Conservation (phyloP, 1,140 invertebrate genomes). For the Venturia canescens region DNA sequence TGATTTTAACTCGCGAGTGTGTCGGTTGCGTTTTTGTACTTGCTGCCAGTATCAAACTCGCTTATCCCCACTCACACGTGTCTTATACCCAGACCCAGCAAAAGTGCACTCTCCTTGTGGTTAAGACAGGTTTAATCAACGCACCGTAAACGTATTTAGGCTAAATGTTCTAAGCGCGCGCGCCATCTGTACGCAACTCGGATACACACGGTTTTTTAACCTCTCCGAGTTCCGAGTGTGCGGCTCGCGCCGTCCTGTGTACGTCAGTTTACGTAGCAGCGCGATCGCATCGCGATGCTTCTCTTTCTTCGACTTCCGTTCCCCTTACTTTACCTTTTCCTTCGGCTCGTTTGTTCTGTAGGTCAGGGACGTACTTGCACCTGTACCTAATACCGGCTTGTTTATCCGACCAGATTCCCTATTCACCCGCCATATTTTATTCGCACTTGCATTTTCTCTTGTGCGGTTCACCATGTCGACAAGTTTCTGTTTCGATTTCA, state of each 20-base stretch:
- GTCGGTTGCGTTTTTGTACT: no score
- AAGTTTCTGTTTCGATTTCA: background rate
- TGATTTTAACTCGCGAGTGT: no score
- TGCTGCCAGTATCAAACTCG: no score
- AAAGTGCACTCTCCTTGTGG: background rate
- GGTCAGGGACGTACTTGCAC: conserved; percentile 47
- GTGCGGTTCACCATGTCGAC: background rate
- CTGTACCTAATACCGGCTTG: conserved; percentile 33
- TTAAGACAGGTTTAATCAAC: conserved; percentile 22
- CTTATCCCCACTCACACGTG: background rate
- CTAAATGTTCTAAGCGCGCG: conserved; percentile 50
- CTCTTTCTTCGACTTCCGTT: conserved; percentile 44
- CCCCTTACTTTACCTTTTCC: conserved; percentile 44
- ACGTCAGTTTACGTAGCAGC: no score
- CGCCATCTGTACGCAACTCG: conserved; percentile 10
- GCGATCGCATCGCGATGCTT: background rate
- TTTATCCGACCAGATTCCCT: conserved; percentile 33
- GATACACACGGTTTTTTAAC: background rate
- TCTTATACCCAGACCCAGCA: background rate
- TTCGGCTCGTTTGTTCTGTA: conserved; percentile 44
- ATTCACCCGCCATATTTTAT: background rate
- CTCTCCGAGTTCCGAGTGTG: no score
- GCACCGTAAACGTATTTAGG: conserved; percentile 54
- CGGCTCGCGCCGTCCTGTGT: no score
- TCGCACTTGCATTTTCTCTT: conserved; percentile 32